Base-by-base conservation (phyloP, 1,140 invertebrate genomes). In the Gryon sp. region DNA sequence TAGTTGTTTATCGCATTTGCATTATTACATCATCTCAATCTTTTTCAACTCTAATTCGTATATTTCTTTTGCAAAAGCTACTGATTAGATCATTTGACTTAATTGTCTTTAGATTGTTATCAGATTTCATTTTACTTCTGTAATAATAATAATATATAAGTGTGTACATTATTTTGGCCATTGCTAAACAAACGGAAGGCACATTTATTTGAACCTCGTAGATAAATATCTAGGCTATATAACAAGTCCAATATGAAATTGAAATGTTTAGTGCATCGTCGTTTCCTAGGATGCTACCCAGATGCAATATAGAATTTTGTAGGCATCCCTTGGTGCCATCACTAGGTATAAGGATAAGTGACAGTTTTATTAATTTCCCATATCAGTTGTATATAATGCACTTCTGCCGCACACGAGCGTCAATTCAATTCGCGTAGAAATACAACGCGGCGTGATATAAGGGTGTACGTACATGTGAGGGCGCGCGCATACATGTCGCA, bases 341-440 rank as follows among this genome's bases (percentile, higher is more conserved):
- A 50, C 38, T 68, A 78, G 83, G 4, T 32, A 16, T 87, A 87
- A 85, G 87, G 89, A 91, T 90, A 92, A 92, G 90, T 92, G 91
- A 92, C 92, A 92, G 91, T 91, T 92, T 92, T 93, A 92, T 93
- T 92, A 92, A 92, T 92, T 92, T 91, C 89, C 88, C 90, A 90
- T 90, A 89, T 89, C 87, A 86, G 83, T 78, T 79, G 76, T 80
- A 59, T 78, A 73, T 66, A 57, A 46, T 70, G 70, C 79, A 72
- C 66, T 77, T 62, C 52, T 66, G 57, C 57, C 65, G 74, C 69
- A 75, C 73, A 78, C 63, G 65, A 46, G 69, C 76, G 78, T 82
- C 81, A 80, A 76, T 80, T 82, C 75, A 76, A 78, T 63, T 78
- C 78, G 63, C 74, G 66, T 19, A 53, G 8, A 66, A 53, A 66